These are phyloP conservation scores for Drosophila sulfurigaster DNA, from an alignment of 1,140 invertebrate genomes.

Conservation along the genomic window DNA sequence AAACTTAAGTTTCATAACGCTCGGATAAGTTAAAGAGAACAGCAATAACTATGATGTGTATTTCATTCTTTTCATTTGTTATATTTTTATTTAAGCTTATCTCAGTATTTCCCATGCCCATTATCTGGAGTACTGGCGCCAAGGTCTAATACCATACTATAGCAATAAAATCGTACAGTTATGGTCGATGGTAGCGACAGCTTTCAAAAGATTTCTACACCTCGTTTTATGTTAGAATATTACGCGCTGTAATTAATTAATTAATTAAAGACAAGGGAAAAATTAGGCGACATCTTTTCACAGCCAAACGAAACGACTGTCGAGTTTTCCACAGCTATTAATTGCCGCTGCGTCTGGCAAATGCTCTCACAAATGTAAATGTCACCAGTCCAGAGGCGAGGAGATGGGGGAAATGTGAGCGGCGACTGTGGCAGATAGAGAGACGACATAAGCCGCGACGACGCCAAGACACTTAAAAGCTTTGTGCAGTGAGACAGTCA, in stretches of 20 bases:
- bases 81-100: constrained; percentile 33
- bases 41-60: background rate
- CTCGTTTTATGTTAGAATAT: constrained; percentile 34
- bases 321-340: constrained; percentile 78
- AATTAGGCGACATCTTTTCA: constrained; percentile 81
- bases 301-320: constrained; percentile 65
- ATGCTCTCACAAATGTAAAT: constrained; percentile 77
- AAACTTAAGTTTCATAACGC: constrained; percentile 31
- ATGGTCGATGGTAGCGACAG: constrained; percentile 22
- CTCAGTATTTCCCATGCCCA: constrained; percentile 42
- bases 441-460: constrained; percentile 71
- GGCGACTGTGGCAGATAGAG: constrained; percentile 36
- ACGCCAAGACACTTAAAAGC: constrained; percentile 84
- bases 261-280: constrained; percentile 70
- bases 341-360: constrained; percentile 46
- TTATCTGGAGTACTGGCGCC: constrained; percentile 50
- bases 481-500: constrained; percentile 53
- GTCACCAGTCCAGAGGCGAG: constrained; percentile 29
- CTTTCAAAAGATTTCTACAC: constrained; percentile 45
- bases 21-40: constrained; percentile 19
- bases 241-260: constrained; percentile 72
- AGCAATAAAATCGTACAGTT: constrained; percentile 48
- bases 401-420: background rate
- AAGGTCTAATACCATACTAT: constrained; percentile 30
- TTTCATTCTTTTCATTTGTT: constrained; percentile 1